phyloP scores from a whole-genome alignment of 2,888 invertebrate species.

The Synergus japonicus region DNA sequence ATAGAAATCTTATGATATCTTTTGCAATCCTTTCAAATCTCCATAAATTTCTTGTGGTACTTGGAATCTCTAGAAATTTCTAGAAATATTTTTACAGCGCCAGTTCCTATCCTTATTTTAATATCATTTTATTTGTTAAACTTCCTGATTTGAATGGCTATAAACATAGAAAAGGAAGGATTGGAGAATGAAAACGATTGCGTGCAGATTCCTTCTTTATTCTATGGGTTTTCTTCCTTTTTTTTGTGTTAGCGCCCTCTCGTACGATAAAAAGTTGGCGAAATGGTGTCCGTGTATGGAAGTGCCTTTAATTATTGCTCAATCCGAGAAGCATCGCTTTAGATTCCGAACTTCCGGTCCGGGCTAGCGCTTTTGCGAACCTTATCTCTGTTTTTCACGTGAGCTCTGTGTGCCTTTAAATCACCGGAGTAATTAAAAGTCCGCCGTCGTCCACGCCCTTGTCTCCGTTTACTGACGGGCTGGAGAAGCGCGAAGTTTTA shows the following conservation, averaged over 20 bases:
- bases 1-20: no score
- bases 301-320: constrained; percentile 46
- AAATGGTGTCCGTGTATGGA: constrained; percentile 21
- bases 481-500: constrained; percentile 46
- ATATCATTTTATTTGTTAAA: no score
- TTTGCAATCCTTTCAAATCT: no score
- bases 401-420: constrained; percentile 50
- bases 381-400: constrained; percentile 49
- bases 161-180: background rate
- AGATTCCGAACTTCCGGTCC: constrained; percentile 26
- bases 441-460: constrained; percentile 59
- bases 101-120: no score
- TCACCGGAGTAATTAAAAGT: constrained; percentile 71
- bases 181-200: background rate
- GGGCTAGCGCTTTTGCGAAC: constrained; percentile 33
- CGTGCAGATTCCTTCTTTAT: constrained; percentile 25
- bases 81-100: no score
- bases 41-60: no score
- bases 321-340: constrained; percentile 45
- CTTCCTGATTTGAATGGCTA: background rate
- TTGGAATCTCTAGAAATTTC: no score
- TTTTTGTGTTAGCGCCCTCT: constrained; percentile 2
- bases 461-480: constrained; percentile 48
- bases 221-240: background rate
- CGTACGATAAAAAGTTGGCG: constrained; percentile 52